Evolutionary conservation across 2,888 invertebrate genomes (phyloP).

Genomic region (Ophion obscuratus): DNA sequence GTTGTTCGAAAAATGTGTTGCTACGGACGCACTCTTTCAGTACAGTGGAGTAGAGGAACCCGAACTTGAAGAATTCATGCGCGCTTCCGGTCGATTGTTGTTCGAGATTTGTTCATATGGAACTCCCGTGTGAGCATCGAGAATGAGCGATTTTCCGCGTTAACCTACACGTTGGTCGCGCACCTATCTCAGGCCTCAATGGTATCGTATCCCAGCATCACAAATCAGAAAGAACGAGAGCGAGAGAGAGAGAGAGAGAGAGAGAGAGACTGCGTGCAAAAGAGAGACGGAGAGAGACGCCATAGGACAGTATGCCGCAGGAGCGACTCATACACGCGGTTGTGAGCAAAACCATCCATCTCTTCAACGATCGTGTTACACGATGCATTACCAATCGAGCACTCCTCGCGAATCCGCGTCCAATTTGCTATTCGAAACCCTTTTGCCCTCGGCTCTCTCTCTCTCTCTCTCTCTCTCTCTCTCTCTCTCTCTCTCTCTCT

Average conservation of each 20-base stretch:
- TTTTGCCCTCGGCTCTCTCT: neutral
- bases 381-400: slow-evolving; percentile 54
- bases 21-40: too few species aligned
- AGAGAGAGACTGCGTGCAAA: too few species aligned
- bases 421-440: slow-evolving; percentile 37
- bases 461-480: neutral
- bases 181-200: too few species aligned
- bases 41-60: too few species aligned
- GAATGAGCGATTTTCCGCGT: slow-evolving; percentile 43
- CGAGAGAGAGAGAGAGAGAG: neutral
- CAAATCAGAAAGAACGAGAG: neutral
- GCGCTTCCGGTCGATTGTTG: slow-evolving; percentile 36
- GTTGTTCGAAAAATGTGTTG: too few species aligned
- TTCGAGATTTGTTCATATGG: slow-evolving; percentile 44
- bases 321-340: too few species aligned
- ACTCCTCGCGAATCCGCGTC: slow-evolving; percentile 31
- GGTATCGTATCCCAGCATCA: too few species aligned
- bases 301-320: too few species aligned
- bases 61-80: slow-evolving; percentile 22
- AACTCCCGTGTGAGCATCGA: slow-evolving; percentile 25
- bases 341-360: neutral
- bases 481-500: neutral
- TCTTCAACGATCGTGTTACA: slow-evolving; percentile 59
- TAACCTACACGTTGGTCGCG: too few species aligned
- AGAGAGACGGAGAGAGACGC: too few species aligned